Evolutionary conservation across 2,888 invertebrate genomes (phyloP), one percentile per base, ranked within the genome.

Genomic region (Drosophila aldrichi): DNA sequence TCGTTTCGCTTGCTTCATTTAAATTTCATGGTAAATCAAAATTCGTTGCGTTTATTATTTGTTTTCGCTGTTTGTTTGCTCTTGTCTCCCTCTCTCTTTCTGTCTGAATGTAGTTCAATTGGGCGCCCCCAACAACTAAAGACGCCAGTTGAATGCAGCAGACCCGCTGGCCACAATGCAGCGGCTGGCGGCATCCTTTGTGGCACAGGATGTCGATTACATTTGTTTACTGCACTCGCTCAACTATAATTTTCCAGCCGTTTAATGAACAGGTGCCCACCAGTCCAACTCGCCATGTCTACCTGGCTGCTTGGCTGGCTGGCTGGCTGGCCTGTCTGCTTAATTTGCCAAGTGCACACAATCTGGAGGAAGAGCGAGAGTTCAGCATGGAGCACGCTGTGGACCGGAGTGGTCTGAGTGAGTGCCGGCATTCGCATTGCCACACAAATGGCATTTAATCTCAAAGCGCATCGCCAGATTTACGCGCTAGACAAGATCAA

Each of bases 21-120:
- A 88, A 87, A 87, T 87, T 87, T 87, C 87, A 87, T 88, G 87
- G 71, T 87, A 87, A 87, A 87, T 87, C 87, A 87, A 87, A 88
- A 85, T 82, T 80, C 70, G 84, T 79, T 81, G 81, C 86, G 82
- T 81, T 82, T 83, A 85, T 81, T 83, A 85, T 82, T 82, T 85
- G 81, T 80, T 80, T 78, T 74, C 60, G 62, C 43, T 60, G 52
- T 65, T 54, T 54, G 40, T 58, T 58, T 48, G 38, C 18, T 54
- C 29, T 29, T 20, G 1, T 18, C 48, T 29, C 2, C 9, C n/a
- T 48, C 5, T 6, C 29, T 8, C 20, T 8, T 34, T 22, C 16
- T 16, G 2, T 2, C 34, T 36, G 20, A 1, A 59, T 63, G 32
- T 79, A 71, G 82, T 82, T 81, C 82, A 81, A 68, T 82, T 76